phyloP scores from a whole-genome alignment of 2,888 invertebrate genomes.

The Heliconius aoede region DNA sequence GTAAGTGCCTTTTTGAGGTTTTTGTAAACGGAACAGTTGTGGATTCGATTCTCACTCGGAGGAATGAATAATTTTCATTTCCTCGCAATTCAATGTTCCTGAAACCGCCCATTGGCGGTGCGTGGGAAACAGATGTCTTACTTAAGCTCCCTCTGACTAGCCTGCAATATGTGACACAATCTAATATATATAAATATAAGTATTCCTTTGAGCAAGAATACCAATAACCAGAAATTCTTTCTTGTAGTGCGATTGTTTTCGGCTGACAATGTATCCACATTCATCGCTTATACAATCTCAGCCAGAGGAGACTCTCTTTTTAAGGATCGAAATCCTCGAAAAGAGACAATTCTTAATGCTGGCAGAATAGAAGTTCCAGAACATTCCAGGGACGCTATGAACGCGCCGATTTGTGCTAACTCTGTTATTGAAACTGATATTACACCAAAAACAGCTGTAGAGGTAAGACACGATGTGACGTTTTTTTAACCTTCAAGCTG shows the following conservation, averaged over 20 bases:
- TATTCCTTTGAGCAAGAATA: background rate
- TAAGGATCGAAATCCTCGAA: slow-evolving; percentile 66
- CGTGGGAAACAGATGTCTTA: background rate
- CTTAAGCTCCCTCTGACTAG: background rate
- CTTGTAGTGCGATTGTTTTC: slow-evolving; percentile 67
- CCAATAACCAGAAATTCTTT: background rate
- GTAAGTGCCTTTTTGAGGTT: slow-evolving; percentile 47
- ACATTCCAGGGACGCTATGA: slow-evolving; percentile 53
- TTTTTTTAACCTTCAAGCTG: background rate
- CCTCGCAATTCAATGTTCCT: background rate
- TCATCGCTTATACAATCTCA: slow-evolving; percentile 75
- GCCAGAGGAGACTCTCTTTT: slow-evolving; percentile 61
- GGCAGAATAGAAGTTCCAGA: slow-evolving; percentile 59
- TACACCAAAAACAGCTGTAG: slow-evolving; percentile 66
- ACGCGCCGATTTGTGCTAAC: slow-evolving; percentile 62
- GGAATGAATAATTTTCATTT: background rate
- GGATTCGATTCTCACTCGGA: background rate
- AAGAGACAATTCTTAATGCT: slow-evolving; percentile 59
- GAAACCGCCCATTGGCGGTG: too few relatives aligned
- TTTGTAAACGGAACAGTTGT: background rate
- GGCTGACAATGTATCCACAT: slow-evolving; percentile 59
- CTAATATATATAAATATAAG: too few relatives aligned
- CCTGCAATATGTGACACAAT: background rate
- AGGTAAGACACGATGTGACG: slow-evolving; percentile 56
- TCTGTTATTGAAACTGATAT: slow-evolving; percentile 70